phyloP scores from a whole-genome alignment of 2,888 invertebrate genomes.

The Nesidiocoris tenuis region DNA sequence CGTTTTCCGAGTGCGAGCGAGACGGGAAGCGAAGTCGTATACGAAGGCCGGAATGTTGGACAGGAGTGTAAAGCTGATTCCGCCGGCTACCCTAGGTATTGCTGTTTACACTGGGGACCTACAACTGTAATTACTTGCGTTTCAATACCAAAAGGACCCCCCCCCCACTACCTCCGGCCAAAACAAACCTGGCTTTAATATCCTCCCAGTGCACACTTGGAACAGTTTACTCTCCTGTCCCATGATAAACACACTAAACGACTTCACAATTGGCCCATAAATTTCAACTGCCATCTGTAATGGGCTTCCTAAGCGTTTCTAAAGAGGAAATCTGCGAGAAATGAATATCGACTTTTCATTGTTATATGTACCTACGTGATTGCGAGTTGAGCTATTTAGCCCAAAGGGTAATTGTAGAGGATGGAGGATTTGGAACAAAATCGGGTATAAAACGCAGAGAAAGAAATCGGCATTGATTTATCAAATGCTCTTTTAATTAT shows the following conservation, averaged over 20 bases:
- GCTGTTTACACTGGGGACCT: slow-evolving; percentile 27
- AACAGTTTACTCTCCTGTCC: background rate
- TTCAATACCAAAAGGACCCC: slow-evolving; percentile 18
- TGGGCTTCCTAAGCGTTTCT: background rate
- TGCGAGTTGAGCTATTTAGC: too few species aligned
- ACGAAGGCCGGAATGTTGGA: background rate
- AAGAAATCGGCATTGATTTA: too few species aligned
- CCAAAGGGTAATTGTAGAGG: too few species aligned
- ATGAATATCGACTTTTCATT: too few species aligned
- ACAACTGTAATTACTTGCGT: slow-evolving; percentile 34
- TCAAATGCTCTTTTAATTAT: too few species aligned
- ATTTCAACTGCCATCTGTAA: slow-evolving; percentile 4
- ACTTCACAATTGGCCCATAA: slow-evolving; percentile 19
- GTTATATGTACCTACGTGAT: too few species aligned
- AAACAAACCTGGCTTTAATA: slow-evolving; percentile 29
- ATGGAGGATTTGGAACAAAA: too few species aligned
- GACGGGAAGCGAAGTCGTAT: background rate
- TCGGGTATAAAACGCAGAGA: too few species aligned
- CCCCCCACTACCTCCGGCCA: background rate
- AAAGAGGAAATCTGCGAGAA: background rate
- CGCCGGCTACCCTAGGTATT: slow-evolving; percentile 5
- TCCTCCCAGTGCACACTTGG: slow-evolving; percentile 11
- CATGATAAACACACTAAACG: slow-evolving; percentile 31
- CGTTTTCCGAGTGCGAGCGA: background rate
- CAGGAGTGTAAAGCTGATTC: background rate